These are phyloP conservation scores for Acanthurus tractus DNA, from an alignment of 2,797 vertebrate genomes.

Conservation along the genomic window DNA sequence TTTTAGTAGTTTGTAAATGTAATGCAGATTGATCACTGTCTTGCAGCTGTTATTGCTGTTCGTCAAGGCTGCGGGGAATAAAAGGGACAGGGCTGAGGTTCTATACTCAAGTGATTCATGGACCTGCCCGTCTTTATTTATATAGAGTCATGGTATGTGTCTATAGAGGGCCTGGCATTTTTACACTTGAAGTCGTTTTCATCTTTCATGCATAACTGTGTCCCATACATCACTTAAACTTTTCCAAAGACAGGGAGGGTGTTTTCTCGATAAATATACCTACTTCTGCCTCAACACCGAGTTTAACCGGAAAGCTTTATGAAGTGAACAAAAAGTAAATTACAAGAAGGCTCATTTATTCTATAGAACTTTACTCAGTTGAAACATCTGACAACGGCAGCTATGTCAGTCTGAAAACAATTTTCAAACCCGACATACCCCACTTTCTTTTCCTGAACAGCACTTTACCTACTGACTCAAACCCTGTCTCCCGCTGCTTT, in stretches of 20 bases:
- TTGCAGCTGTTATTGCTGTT: conserved; percentile 75
- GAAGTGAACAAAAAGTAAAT: conserved; percentile 27
- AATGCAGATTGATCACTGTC: conserved; percentile 86
- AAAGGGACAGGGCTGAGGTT: conserved; percentile 60
- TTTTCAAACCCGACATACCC: conserved; percentile 6
- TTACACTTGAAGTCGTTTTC: conserved; percentile 74
- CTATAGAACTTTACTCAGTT: conserved; percentile 4
- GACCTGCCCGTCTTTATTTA: conserved; percentile 73
- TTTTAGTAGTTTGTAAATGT: conserved; percentile 86
- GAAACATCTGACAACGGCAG: conserved; percentile 35
- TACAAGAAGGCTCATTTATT: conserved; percentile 13
- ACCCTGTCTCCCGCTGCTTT: conserved; percentile 29
- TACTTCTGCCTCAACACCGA: neutral
- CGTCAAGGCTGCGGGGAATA: conserved; percentile 74
- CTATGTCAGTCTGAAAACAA: conserved; percentile 8
- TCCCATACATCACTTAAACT: conserved; percentile 64
- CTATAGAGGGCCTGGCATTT: conserved; percentile 69
- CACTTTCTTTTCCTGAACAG: conserved; percentile 10
- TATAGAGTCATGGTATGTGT: conserved; percentile 70
- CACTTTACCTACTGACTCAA: conserved; percentile 32
- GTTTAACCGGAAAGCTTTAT: conserved; percentile 26
- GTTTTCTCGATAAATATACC: conserved; percentile 21
- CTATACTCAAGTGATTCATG: conserved; percentile 77
- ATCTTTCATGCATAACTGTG: conserved; percentile 75
- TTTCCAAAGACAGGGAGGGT: conserved; percentile 20